Conservation (phyloP, 2,888 invertebrate species). For the Ennomos fuscantarius region DNA sequence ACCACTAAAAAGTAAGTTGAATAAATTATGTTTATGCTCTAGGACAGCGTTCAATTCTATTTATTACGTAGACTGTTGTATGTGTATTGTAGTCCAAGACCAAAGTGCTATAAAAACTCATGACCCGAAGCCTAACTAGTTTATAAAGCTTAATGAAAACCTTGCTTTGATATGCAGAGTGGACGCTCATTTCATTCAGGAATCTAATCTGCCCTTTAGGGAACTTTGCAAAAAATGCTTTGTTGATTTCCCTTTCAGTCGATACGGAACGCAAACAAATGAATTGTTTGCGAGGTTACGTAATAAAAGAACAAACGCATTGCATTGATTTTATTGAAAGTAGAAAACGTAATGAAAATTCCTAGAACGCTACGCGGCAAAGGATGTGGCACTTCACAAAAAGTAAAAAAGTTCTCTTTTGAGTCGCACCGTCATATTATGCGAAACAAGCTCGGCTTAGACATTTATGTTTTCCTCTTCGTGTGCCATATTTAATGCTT, state of each 20-base stretch:
- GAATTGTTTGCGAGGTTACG: constrained; percentile 29
- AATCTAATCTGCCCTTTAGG: constrained; percentile 42
- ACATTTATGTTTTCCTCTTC: not conserved
- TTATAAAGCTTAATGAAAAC: constrained; percentile 44
- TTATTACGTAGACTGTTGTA: constrained; percentile 12
- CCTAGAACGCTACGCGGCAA: constrained; percentile 16
- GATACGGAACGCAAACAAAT: constrained; percentile 34
- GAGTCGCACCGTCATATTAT: constrained; percentile 1
- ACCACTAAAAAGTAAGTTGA: not conserved
- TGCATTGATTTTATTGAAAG: constrained; percentile 50
- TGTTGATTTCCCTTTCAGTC: constrained; percentile 37
- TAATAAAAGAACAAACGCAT: constrained; percentile 43
- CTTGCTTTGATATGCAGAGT: constrained; percentile 53
- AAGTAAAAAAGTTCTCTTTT: constrained; percentile 16
- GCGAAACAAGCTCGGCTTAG: not conserved
- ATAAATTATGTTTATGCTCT: constrained; percentile 5
- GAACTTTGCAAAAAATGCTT: constrained; percentile 33
- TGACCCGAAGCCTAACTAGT: constrained; percentile 26
- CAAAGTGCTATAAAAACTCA: constrained; percentile 12
- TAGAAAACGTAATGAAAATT: constrained; percentile 41
- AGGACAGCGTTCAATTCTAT: not conserved
- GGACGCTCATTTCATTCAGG: constrained; percentile 44
- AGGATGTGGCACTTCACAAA: constrained; percentile 18
- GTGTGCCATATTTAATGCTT: constrained; percentile 12
- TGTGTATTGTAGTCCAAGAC: constrained; percentile 20